phyloP scores from a whole-genome alignment of 2,888 invertebrate genomes.

The Anaspis maculata region DNA sequence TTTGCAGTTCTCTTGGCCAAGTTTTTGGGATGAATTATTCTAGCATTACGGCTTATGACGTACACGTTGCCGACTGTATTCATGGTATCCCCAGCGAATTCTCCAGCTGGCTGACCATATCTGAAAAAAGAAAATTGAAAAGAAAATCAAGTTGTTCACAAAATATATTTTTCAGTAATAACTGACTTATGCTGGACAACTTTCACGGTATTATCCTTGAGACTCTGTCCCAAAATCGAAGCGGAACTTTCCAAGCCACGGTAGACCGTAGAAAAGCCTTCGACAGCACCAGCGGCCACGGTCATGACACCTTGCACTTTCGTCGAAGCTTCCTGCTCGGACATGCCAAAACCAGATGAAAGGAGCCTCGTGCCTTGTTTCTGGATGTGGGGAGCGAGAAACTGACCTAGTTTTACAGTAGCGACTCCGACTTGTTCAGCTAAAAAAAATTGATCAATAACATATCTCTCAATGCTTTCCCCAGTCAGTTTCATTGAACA shows the following conservation, averaged over 20 bases:
- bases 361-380: constrained; percentile 53
- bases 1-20: constrained; percentile 56
- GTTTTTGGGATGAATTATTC: constrained; percentile 58
- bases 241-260: constrained; percentile 64
- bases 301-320: constrained; percentile 53
- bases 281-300: constrained; percentile 62
- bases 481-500: background rate
- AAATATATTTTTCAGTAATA: no score
- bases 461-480: background rate
- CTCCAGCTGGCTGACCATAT: constrained; percentile 60
- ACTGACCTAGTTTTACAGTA: constrained; percentile 57
- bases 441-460: constrained; percentile 18
- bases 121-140: constrained; percentile 37
- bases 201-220: constrained; percentile 66
- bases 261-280: constrained; percentile 63
- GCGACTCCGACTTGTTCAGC: constrained; percentile 56
- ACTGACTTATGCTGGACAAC: constrained; percentile 65
- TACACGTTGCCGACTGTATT: constrained; percentile 63
- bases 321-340: constrained; percentile 46
- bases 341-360: constrained; percentile 48
- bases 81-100: constrained; percentile 56
- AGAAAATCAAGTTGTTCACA: constrained; percentile 2
- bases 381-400: constrained; percentile 60
- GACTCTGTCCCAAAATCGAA: constrained; percentile 51
- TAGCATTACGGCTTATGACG: constrained; percentile 55